These are phyloP conservation scores for Catocala fraxini DNA, from an alignment of 2,888 invertebrate species.

Conservation along the genomic window DNA sequence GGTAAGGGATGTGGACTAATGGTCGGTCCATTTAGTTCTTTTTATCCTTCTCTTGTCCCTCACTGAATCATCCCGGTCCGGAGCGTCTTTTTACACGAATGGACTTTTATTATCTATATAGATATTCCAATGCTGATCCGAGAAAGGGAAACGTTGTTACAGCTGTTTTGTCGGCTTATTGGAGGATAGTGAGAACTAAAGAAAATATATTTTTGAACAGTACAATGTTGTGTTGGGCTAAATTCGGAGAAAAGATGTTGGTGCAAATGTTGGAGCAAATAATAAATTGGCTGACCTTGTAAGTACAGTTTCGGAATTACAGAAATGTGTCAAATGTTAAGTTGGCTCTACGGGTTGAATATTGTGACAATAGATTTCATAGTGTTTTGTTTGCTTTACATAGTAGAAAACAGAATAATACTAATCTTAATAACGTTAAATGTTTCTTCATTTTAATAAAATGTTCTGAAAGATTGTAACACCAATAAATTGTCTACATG, in stretches of 20 bases:
- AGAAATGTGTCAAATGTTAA: too few relatives aligned
- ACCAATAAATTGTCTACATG: too few relatives aligned
- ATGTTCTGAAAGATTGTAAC: too few relatives aligned
- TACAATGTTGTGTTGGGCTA: not conserved
- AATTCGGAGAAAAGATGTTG: not conserved
- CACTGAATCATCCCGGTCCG: slow-evolving; percentile 65
- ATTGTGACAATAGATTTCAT: too few relatives aligned
- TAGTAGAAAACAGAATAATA: too few relatives aligned
- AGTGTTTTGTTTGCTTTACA: too few relatives aligned
- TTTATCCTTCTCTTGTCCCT: slow-evolving; percentile 65
- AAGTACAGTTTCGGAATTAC: too few relatives aligned
- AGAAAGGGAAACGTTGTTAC: slow-evolving; percentile 40
- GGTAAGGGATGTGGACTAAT: slow-evolving; percentile 66
- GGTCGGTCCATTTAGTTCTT: slow-evolving; percentile 70
- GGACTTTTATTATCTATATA: slow-evolving; percentile 59
- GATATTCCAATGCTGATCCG: slow-evolving; percentile 46
- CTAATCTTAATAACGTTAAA: too few relatives aligned
- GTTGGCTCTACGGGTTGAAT: too few relatives aligned
- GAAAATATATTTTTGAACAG: slow-evolving; percentile 18
- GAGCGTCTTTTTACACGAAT: slow-evolving; percentile 56
- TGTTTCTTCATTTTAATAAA: too few relatives aligned
- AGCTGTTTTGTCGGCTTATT: slow-evolving; percentile 45
- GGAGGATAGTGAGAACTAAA: slow-evolving; percentile 18
- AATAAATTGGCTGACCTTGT: too few relatives aligned
- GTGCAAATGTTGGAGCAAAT: too few relatives aligned